Conservation (phyloP, 2,113 vertebrate species). For the Cariama cristata region DNA sequence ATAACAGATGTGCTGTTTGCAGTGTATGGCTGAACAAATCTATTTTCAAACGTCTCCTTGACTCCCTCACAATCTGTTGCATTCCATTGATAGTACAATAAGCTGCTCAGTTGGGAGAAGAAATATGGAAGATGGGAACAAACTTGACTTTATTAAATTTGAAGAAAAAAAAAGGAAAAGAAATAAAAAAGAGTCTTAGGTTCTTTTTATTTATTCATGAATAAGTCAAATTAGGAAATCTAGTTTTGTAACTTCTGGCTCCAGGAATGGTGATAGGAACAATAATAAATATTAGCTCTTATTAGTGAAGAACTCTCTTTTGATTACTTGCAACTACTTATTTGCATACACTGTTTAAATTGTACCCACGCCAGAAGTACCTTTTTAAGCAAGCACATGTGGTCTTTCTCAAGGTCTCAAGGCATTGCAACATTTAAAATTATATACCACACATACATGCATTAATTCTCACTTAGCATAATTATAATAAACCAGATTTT, state of each 20-base stretch:
- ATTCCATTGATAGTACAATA: slow-evolving; percentile 4
- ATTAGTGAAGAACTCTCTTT: not conserved
- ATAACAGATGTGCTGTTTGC: slow-evolving; percentile 57
- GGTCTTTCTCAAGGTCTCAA: slow-evolving; percentile 5
- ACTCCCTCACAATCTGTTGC: slow-evolving; percentile 36
- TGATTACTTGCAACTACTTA: not conserved
- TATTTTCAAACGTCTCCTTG: slow-evolving; percentile 40
- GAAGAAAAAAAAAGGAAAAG: not conserved
- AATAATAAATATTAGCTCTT: slow-evolving; percentile 25
- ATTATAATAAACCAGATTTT: not conserved
- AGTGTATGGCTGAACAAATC: slow-evolving; percentile 16
- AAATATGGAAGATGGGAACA: not conserved
- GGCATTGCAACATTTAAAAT: not conserved
- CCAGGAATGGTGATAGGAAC: not conserved
- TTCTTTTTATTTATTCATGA: not conserved
- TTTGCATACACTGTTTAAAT: slow-evolving; percentile 39
- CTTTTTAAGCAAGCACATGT: not conserved
- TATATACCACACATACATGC: not conserved
- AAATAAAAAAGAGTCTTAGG: not conserved
- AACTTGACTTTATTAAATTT: not conserved
- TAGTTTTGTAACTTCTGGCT: slow-evolving; percentile 12
- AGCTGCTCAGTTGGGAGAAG: not conserved
- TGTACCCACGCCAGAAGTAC: not conserved
- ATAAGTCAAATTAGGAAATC: not conserved
- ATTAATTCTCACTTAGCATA: not conserved